These are phyloP conservation scores for Pomatostomus ruficeps DNA, from an alignment of 2,113 vertebrate genomes.

Conservation along the genomic window DNA sequence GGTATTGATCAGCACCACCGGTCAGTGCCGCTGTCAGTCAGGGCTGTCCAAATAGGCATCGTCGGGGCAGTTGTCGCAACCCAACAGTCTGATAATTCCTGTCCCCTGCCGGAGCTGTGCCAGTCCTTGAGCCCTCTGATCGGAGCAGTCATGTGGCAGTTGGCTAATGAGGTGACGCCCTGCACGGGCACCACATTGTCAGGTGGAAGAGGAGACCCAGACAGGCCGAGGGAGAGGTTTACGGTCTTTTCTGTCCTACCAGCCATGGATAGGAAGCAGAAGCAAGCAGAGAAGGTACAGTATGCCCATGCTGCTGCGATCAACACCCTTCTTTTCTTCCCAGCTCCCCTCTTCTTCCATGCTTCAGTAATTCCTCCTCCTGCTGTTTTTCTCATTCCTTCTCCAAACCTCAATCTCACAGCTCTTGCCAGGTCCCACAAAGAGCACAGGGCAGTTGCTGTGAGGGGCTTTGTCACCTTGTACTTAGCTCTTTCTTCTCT, in stretches of 20 bases:
- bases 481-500: neutral
- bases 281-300: slow-evolving; percentile 68
- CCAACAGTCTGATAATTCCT: neutral
- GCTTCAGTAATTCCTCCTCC: neutral
- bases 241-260: slow-evolving; percentile 40
- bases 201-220: slow-evolving; percentile 64
- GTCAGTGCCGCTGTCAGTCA: neutral
- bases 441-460: neutral
- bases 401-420: neutral
- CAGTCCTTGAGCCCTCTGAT: slow-evolving; percentile 60
- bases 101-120: neutral
- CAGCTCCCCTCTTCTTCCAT: neutral
- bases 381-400: neutral
- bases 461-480: neutral
- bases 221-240: slow-evolving; percentile 65
- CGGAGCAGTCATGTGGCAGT: slow-evolving; percentile 58
- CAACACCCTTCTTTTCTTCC: neutral
- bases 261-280: slow-evolving; percentile 66
- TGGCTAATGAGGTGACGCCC: slow-evolving; percentile 61
- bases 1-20: neutral
- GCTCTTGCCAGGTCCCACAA: neutral
- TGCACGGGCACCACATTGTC: slow-evolving; percentile 58
- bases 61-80: neutral
- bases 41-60: neutral
- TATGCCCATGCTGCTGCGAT: neutral